Conservation (phyloP, 2,888 invertebrate species). For the Dilophus febrilis region DNA sequence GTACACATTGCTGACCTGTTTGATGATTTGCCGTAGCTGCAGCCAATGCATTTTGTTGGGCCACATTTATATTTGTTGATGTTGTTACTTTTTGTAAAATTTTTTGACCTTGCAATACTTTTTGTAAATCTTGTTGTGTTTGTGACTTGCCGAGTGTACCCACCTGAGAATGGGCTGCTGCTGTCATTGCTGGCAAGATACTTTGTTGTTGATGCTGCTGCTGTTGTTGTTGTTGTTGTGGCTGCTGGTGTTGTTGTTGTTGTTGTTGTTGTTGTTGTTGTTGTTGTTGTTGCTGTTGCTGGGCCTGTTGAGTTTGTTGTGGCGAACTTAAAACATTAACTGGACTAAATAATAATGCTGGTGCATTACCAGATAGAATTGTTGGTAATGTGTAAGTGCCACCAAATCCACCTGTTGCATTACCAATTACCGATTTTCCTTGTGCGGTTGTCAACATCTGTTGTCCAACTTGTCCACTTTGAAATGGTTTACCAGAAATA, state of each 20-base stretch:
- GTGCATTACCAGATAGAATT: conserved; percentile 59
- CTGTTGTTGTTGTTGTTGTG: no score
- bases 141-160: not conserved
- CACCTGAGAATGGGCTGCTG: conserved; percentile 12
- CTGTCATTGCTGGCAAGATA: conserved; percentile 23
- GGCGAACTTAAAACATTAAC: conserved; percentile 25
- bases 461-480: conserved; percentile 55
- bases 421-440: conserved; percentile 48
- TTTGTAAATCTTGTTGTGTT: conserved; percentile 19
- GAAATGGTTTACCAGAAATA: conserved; percentile 71
- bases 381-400: conserved; percentile 60
- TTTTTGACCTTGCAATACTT: conserved; percentile 31
- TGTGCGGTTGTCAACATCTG: conserved; percentile 60
- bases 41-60: conserved; percentile 21
- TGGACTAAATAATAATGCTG: conserved; percentile 60
- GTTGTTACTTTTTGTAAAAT: conserved; percentile 37
- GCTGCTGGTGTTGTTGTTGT: conserved; percentile 12
- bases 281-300: conserved; percentile 9
- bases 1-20: conserved; percentile 50
- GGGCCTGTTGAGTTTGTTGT: conserved; percentile 30
- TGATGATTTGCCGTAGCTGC: conserved; percentile 28
- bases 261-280: conserved; percentile 19
- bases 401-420: conserved; percentile 22
- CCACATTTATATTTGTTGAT: conserved; percentile 22
- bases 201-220: conserved; percentile 30